Conservation (phyloP, 2,797 vertebrate genomes). For the Hafferia zeledoni region DNA sequence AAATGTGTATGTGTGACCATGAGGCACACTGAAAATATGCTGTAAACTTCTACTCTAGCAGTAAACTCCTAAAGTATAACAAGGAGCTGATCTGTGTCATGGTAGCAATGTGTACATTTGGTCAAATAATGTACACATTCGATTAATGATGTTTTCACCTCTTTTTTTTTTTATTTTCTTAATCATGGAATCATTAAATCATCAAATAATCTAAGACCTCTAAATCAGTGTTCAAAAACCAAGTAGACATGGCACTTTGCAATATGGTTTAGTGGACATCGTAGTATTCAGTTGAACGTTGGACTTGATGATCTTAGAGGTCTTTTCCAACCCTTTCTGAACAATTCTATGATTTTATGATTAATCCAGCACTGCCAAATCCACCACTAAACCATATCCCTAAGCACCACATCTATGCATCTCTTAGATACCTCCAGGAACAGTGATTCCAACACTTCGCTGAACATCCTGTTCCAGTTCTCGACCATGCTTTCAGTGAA, state of each 20-base stretch:
- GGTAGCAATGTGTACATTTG: background rate
- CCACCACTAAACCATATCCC: background rate
- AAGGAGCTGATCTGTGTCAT: background rate
- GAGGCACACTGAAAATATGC: background rate
- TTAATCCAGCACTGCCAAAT: background rate
- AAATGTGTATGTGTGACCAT: background rate
- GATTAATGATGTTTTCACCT: background rate
- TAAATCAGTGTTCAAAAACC: background rate
- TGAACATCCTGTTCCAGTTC: background rate
- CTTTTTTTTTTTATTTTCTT: background rate
- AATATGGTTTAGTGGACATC: background rate
- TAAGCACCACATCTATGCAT: background rate
- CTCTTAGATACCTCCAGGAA: background rate
- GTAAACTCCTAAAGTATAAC: background rate
- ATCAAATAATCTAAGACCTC: background rate
- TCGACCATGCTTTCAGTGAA: background rate
- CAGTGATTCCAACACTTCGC: background rate
- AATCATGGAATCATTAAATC: too few species aligned
- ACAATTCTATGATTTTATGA: background rate
- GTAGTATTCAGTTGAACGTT: background rate
- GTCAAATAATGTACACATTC: background rate
- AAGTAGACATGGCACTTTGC: background rate
- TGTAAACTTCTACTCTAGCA: background rate
- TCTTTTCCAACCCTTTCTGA: background rate
- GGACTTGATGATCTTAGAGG: background rate